Base-by-base conservation (phyloP, 2,888 invertebrate species). In the Orchestes rusci region DNA sequence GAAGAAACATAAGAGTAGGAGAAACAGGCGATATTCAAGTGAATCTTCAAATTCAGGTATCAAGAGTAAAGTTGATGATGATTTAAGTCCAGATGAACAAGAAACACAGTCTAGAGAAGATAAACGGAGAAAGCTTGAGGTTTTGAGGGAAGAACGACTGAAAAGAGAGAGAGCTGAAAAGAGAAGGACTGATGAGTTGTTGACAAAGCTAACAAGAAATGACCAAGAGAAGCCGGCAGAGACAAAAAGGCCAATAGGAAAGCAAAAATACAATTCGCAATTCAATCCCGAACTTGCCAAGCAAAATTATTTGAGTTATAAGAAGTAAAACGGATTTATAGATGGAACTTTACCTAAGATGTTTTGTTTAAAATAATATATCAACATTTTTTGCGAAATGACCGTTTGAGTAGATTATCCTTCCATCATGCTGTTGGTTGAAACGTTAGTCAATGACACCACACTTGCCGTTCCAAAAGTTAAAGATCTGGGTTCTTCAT, bases 231-330 rank as follows among this genome's bases (percentile, higher is more conserved):
- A 37, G 57, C 66, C 31, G 45, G 58, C 16, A 39, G 45, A 20
- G 19, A 23, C 12, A 43, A 19, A 33, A 31, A 65, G 35, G 17
- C 75, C 13, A 39, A 17, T 7, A 18, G 16, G 10, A 27, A 34
- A 41, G 36, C 51, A 78, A 53, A 88, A 86, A 69, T 97, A 97
- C 64, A 94, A 94, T 70, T 93, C 93, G 2, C 95, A 96, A 66
- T 97, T 93, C 67, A 96, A 95, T 73, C 97, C 97, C 13, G 80
- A 87, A 66, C 65, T 89, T 39, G 90, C 90, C 10, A 79, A 85
- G 59, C 90, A 90, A 70, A 91, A 90, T 71, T 77, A 50, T 31
- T 7, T 30, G 16, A n/a, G 12, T 10, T 36, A 29, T 16, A 16
- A 38, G 4, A 38, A 38, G 7, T 20, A 36, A 20, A 33, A 33